Evolutionary conservation across 2,888 invertebrate genomes (phyloP).

Genomic region (Nemotelus nigrinus): DNA sequence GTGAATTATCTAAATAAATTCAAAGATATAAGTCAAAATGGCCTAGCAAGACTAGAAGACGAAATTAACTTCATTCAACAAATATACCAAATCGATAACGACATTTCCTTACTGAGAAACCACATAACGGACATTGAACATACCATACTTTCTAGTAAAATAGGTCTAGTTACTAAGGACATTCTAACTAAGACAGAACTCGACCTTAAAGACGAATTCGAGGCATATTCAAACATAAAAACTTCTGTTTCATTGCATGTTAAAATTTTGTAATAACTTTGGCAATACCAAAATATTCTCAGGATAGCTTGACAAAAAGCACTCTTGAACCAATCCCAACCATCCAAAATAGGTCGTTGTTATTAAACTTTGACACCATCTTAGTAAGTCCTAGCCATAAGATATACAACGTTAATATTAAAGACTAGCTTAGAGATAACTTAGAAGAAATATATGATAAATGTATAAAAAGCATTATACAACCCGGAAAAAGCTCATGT

Average conservation of each 20-base stretch:
- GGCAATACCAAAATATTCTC: too few species aligned
- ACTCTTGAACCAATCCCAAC: too few species aligned
- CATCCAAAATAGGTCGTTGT: too few species aligned
- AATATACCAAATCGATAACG: constrained; percentile 20
- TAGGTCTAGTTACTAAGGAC: neutral
- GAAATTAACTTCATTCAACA: constrained; percentile 11
- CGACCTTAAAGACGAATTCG: constrained; percentile 7
- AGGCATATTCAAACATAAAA: constrained; percentile 5
- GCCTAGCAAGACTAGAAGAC: neutral
- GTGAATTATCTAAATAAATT: constrained; percentile 27
- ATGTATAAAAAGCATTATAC: too few species aligned
- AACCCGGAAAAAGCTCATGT: too few species aligned
- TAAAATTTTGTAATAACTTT: too few species aligned
- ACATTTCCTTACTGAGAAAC: neutral
- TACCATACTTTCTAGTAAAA: neutral
- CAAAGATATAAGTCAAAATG: constrained; percentile 8
- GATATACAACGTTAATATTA: too few species aligned
- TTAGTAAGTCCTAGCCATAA: too few species aligned
- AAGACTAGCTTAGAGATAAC: neutral
- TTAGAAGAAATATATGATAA: constrained; percentile 5
- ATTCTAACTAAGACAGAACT: constrained; percentile 28
- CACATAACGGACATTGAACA: constrained; percentile 10
- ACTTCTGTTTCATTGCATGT: too few species aligned
- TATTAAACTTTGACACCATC: too few species aligned
- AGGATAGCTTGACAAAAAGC: too few species aligned